Evolutionary conservation across 1,140 invertebrate species (phyloP).

Genomic region (Andricus grossulariae): DNA sequence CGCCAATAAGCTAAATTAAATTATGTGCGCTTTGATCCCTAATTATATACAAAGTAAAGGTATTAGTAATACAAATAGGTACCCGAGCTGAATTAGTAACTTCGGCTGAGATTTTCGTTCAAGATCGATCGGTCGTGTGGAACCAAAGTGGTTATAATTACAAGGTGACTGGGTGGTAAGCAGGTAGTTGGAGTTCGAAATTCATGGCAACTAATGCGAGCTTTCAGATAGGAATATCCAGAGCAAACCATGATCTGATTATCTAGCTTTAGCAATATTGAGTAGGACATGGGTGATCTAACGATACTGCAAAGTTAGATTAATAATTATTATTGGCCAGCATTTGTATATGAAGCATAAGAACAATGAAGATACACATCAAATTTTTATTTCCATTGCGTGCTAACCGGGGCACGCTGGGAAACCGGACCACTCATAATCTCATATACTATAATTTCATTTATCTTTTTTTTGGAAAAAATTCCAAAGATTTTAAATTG

Average conservation of each 20-base stretch:
- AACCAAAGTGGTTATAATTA: constrained; percentile 27
- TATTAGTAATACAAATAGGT: constrained; percentile 1
- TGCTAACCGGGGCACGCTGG: too few relatives aligned
- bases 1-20: background rate
- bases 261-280: background rate
- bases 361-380: too few relatives aligned
- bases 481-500: too few relatives aligned
- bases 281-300: constrained; percentile 17
- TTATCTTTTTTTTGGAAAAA: too few relatives aligned
- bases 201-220: background rate
- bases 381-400: too few relatives aligned
- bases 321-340: too few relatives aligned
- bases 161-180: background rate
- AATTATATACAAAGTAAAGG: background rate
- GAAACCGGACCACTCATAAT: too few relatives aligned
- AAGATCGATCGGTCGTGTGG: constrained; percentile 15
- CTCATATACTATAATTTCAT: too few relatives aligned
- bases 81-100: background rate
- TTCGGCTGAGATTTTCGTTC: constrained; percentile 8
- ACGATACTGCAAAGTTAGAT: too few relatives aligned
- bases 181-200: background rate
- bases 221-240: background rate
- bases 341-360: too few relatives aligned
- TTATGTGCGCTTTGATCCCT: background rate
- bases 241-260: background rate